These are phyloP conservation scores for Epizoanthus scotinus DNA, from an alignment of 92 coral and sea anemone species.

Conservation along the genomic window DNA sequence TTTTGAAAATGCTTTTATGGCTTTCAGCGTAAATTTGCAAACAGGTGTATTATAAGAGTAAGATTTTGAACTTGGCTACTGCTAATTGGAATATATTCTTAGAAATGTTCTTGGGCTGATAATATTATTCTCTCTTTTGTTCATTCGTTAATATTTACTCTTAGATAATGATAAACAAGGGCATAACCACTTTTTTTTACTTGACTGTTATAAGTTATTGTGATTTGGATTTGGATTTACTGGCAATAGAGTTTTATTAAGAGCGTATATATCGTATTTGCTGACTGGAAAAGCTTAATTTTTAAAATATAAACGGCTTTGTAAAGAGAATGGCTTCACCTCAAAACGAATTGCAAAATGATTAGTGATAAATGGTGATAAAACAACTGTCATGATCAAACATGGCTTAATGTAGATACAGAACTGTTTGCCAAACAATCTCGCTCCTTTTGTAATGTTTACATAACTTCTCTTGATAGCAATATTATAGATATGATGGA, in stretches of 20 bases:
- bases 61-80: not conserved
- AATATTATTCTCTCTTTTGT: constrained; percentile 1
- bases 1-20: constrained; percentile 16
- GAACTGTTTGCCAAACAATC: constrained; percentile 5
- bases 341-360: not conserved
- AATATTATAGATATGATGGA: not conserved
- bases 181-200: not conserved
- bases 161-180: not conserved
- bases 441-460: not conserved
- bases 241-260: constrained; percentile 14
- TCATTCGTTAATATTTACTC: not conserved
- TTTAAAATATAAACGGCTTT: constrained; percentile 1
- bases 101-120: not conserved
- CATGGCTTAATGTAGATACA: constrained; percentile 4
- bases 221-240: constrained; percentile 21
- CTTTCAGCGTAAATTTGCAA: not conserved
- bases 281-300: not conserved
- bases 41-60: not conserved
- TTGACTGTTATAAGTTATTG: not conserved
- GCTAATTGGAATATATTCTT: not conserved
- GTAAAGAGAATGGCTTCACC: not conserved
- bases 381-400: not conserved
- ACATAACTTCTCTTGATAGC: not conserved
- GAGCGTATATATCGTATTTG: not conserved
- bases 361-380: constrained; percentile 8